Evolutionary conservation across 2,888 invertebrate species (phyloP), one percentile per base, ranked within the genome.

Genomic region (Amphimallon solstitiale): DNA sequence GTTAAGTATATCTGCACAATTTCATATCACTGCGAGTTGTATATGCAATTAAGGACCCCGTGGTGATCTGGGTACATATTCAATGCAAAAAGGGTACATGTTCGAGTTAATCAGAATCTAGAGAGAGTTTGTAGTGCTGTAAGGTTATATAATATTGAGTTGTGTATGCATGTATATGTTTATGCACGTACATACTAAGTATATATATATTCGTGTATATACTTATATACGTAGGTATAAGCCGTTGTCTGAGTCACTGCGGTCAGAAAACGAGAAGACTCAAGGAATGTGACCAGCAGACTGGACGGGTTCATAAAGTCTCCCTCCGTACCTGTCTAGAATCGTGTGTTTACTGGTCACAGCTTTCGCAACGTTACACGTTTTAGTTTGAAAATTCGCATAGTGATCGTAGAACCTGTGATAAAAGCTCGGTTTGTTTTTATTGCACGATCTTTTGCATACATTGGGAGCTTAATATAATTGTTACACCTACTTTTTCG

Each of bases 231-330:
- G 2, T 4, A 4, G 5, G 3, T 4, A 23, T 45, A 45, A 43
- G 56, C 56, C 43, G 43, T 45, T 43, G 15, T 67, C 59, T 67
- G 67, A 67, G 48, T 67, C 67, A 67, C 63, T 59, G 40, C 48
- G 49, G 48, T 49, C 48, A 60, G 54, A 51, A 64, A 46, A 63
- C 49, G 48, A 61, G 60, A 51, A 43, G 46, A 60, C 63, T 61
- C 48, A 59, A 60, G 70, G 71, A 71, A 73, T 71, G 71, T 69
- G 68, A 70, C 72, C 71, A 61, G 67, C 68, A 70, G 71, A 72
- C 73, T 67, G 68, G 71, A 70, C 70, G 71, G 71, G 70, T 71
- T 71, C 70, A 66, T 72, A 70, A 72, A 71, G 68, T 68, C 65
- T 67, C 65, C 68, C 69, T 69, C 71, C 66, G 68, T 70, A 70